These are phyloP conservation scores for Thaumatotibia leucotreta DNA, from an alignment of 1,140 invertebrate genomes.

Conservation along the genomic window DNA sequence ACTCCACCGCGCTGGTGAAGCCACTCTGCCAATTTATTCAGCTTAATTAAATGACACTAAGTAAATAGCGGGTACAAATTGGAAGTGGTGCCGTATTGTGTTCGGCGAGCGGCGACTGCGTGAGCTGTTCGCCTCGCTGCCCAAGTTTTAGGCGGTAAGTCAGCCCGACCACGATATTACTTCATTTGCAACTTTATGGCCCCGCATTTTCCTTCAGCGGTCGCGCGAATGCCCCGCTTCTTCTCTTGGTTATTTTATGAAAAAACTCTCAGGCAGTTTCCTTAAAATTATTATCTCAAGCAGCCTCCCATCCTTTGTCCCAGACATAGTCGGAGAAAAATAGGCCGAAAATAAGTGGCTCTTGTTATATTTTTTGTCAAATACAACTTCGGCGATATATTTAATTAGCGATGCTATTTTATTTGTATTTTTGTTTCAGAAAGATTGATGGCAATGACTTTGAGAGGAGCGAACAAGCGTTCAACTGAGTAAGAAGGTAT, in stretches of 20 bases:
- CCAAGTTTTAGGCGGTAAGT: slow-evolving; percentile 44
- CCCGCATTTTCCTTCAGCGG: slow-evolving; percentile 39
- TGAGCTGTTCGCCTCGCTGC: slow-evolving; percentile 12
- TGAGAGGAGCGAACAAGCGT: too few relatives aligned
- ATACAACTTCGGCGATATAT: slow-evolving; percentile 28
- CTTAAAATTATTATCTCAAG: slow-evolving; percentile 50
- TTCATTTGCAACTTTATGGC: slow-evolving; percentile 66
- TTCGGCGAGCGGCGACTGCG: slow-evolving; percentile 16
- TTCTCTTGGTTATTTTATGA: slow-evolving; percentile 39
- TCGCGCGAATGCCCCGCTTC: slow-evolving; percentile 25
- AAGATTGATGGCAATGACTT: background rate
- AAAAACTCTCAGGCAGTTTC: slow-evolving; percentile 42
- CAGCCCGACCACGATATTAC: slow-evolving; percentile 45
- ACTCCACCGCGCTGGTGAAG: slow-evolving; percentile 13
- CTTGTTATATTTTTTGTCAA: slow-evolving; percentile 35
- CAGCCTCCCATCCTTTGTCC: slow-evolving; percentile 37
- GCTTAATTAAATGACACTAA: slow-evolving; percentile 50
- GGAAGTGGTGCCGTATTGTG: slow-evolving; percentile 23
- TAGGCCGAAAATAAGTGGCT: slow-evolving; percentile 28
- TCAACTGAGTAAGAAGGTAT: too few relatives aligned
- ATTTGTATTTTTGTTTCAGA: background rate
- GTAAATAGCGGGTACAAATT: slow-evolving; percentile 38
- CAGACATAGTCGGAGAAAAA: slow-evolving; percentile 31
- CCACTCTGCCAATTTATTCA: slow-evolving; percentile 32
- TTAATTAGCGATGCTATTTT: slow-evolving; percentile 32